Percentiles rank a stretch among this genome's conserved stretches.
phyloP scores from a whole-genome alignment of 2,113 vertebrate species.

The Gallinago paraguaiae region DNA sequence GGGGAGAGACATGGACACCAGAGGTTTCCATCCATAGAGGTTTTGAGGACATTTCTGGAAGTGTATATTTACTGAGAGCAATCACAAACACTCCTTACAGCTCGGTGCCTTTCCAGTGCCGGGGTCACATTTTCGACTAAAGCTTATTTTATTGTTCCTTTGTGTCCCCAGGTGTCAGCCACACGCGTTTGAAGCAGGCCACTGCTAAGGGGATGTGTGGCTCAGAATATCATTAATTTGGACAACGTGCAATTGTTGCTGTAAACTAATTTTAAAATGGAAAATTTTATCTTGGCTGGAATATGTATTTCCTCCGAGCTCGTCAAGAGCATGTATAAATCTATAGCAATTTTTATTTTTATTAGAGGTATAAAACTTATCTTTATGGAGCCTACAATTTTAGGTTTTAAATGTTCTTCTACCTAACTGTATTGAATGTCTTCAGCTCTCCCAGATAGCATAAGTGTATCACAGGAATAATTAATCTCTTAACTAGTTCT shows the following conservation, averaged over 20 bases:
- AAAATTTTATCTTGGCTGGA: background rate
- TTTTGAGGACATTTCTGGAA: background rate
- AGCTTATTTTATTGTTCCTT: background rate
- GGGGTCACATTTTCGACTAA: background rate
- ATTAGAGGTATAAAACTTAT: background rate
- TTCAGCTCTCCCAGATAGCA: background rate
- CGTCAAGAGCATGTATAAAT: background rate
- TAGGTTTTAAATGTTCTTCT: background rate
- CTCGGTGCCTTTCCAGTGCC: background rate
- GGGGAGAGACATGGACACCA: accelerated
- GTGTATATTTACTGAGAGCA: background rate
- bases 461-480: background rate
- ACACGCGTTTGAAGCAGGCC: background rate
- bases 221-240: background rate
- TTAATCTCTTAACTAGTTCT: background rate
- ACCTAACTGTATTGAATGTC: background rate
- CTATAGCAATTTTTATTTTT: background rate
- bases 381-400: background rate
- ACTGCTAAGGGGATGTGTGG: too few relatives aligned
- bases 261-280: background rate
- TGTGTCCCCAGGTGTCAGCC: background rate
- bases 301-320: background rate
- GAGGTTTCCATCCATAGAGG: background rate
- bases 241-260: background rate
- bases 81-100: background rate